A percentile compares a stretch with the other conserved stretches of the same genome.
phyloP scores from a whole-genome alignment of 2,888 invertebrate genomes.

The Rosalia funebris region DNA sequence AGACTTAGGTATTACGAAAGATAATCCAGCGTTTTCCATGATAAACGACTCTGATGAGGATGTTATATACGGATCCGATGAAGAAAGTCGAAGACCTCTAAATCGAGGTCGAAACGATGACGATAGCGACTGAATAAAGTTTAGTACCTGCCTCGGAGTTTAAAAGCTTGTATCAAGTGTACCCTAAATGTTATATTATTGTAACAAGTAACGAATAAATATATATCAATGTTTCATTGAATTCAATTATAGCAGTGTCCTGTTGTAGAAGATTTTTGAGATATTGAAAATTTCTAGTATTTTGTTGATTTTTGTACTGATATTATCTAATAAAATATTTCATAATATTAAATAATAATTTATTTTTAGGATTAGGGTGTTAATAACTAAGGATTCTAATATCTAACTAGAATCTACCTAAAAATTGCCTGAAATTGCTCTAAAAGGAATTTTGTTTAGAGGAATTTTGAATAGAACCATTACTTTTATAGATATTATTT shows the following conservation, averaged over 20 bases:
- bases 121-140: conserved; percentile 72
- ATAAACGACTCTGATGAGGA: conserved; percentile 98
- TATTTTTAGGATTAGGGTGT: too few species aligned
- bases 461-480: too few species aligned
- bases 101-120: conserved; percentile 78
- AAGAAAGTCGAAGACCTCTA: conserved; percentile 84
- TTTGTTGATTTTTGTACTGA: conserved; percentile 32
- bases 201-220: conserved; percentile 19
- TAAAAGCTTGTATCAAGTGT: conserved; percentile 35
- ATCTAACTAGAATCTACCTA: too few species aligned
- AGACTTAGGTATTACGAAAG: conserved; percentile 93
- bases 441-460: too few species aligned
- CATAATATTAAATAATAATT: background rate
- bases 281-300: conserved; percentile 20
- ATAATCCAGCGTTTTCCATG: conserved; percentile 98
- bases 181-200: conserved; percentile 24
- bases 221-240: conserved; percentile 22
- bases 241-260: conserved; percentile 12
- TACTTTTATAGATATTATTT: too few species aligned
- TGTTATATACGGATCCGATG: conserved; percentile 93
- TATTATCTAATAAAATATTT: conserved; percentile 31
- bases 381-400: too few species aligned
- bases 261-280: conserved; percentile 14
- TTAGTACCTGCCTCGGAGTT: conserved; percentile 1
- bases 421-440: too few species aligned